phyloP scores from a whole-genome alignment of 2,797 vertebrate genomes.

The Manis pentadactyla region DNA sequence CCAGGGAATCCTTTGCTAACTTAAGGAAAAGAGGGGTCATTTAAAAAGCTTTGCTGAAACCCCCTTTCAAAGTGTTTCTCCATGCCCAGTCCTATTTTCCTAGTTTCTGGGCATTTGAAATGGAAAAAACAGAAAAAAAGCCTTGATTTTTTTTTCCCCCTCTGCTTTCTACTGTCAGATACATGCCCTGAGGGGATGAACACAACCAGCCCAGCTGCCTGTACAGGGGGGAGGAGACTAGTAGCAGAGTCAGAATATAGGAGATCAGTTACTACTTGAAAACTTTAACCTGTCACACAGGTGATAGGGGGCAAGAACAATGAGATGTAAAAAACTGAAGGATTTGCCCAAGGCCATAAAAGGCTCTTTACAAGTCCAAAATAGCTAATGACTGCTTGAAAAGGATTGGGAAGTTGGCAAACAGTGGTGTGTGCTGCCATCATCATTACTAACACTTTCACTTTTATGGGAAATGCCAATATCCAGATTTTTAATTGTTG shows the following conservation, averaged over 20 bases:
- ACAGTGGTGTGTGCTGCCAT: background rate
- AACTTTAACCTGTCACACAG: background rate
- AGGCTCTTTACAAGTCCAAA: background rate
- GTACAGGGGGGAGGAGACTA: background rate
- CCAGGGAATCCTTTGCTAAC: background rate
- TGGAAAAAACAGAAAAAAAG: background rate
- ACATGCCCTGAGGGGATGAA: background rate
- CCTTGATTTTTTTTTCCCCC: background rate
- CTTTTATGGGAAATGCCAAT: background rate
- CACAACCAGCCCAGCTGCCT: background rate
- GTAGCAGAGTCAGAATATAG: background rate
- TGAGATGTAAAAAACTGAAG: background rate
- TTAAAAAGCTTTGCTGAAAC: background rate
- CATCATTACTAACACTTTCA: background rate
- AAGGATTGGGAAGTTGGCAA: background rate
- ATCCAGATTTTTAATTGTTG: conserved; percentile 28
- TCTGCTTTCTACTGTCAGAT: conserved; percentile 6
- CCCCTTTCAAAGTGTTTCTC: conserved; percentile 44
- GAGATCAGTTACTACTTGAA: background rate
- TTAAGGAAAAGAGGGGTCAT: background rate
- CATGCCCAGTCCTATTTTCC: background rate
- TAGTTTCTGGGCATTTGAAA: conserved; percentile 28
- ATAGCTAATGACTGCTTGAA: background rate
- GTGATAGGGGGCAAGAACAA: background rate
- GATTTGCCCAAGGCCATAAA: background rate